phyloP scores from a whole-genome alignment of 2,797 vertebrate species.

The Kryptopterus vitreolus region DNA sequence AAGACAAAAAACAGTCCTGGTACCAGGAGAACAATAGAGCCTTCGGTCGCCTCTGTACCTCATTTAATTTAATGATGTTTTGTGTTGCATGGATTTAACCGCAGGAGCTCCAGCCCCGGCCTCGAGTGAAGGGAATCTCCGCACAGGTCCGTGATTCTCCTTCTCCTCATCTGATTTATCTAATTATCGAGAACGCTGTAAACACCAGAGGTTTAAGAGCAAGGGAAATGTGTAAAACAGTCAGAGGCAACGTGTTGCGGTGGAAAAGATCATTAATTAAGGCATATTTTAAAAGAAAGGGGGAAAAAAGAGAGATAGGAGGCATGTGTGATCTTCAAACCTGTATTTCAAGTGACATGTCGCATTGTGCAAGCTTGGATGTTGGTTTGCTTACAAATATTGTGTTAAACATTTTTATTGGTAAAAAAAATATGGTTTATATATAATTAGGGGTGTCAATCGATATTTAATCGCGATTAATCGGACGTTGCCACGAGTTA shows the following conservation, averaged over 20 bases:
- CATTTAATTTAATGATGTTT: slow-evolving; percentile 19
- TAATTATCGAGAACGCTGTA: slow-evolving; percentile 22
- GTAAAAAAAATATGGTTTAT: too few relatives aligned
- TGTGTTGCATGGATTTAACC: not conserved
- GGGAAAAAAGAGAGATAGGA: too few relatives aligned
- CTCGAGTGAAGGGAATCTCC: not conserved
- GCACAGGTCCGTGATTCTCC: not conserved
- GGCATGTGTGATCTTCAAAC: not conserved
- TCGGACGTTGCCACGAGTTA: too few relatives aligned
- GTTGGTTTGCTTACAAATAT: not conserved
- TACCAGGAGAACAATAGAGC: not conserved
- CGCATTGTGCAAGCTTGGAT: not conserved
- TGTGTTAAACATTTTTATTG: too few relatives aligned
- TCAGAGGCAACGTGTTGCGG: not conserved
- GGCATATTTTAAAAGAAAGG: not conserved
- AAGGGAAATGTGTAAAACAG: not conserved
- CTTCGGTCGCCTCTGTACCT: not conserved
- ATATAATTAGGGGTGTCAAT: too few relatives aligned
- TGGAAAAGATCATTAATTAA: not conserved
- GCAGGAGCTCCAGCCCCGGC: not conserved
- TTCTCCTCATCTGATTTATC: slow-evolving; percentile 6
- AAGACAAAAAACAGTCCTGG: not conserved
- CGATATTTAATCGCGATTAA: too few relatives aligned
- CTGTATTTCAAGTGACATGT: not conserved
- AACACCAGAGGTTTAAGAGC: not conserved